phyloP scores from a whole-genome alignment of 2,888 invertebrate species.

The Pheosia tremula region DNA sequence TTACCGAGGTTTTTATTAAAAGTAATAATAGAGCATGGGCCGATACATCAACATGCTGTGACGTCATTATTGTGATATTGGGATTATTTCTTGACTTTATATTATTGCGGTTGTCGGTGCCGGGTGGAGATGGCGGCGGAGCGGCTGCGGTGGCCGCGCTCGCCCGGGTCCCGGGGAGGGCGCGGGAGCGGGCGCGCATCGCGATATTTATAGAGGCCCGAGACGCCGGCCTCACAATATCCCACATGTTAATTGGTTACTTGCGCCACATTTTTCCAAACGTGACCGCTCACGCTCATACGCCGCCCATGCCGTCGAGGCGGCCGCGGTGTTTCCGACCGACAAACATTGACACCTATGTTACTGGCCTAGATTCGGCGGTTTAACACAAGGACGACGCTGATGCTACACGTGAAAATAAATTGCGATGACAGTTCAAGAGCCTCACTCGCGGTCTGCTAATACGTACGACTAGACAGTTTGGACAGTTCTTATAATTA shows the following conservation, averaged over 20 bases:
- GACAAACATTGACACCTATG: conserved; percentile 80
- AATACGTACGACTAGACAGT: conserved; percentile 8
- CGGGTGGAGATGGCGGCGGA: conserved; percentile 56
- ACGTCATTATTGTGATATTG: conserved; percentile 56
- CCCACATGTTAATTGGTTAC: conserved; percentile 79
- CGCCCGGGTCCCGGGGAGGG: conserved; percentile 46
- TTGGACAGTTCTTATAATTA: conserved; percentile 1
- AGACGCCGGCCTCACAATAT: conserved; percentile 77
- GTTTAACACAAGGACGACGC: conserved; percentile 58
- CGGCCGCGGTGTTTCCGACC: conserved; percentile 65
- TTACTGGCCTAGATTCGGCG: conserved; percentile 68
- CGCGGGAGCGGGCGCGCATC: conserved; percentile 41
- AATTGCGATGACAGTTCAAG: conserved; percentile 47
- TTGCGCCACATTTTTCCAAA: conserved; percentile 77
- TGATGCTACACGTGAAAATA: conserved; percentile 48
- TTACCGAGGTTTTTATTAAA: conserved; percentile 29
- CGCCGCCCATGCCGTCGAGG: conserved; percentile 71
- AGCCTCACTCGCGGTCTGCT: conserved; percentile 27
- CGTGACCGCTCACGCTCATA: conserved; percentile 69
- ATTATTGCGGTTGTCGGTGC: conserved; percentile 54
- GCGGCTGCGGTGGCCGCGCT: conserved; percentile 51
- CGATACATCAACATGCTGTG: conserved; percentile 48
- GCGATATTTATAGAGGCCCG: conserved; percentile 79
- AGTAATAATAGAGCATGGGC: conserved; percentile 52
- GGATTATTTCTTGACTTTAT: conserved; percentile 57